Evolutionary conservation across 1,140 invertebrate species (phyloP).

Genomic region (Ylistrum balloti): DNA sequence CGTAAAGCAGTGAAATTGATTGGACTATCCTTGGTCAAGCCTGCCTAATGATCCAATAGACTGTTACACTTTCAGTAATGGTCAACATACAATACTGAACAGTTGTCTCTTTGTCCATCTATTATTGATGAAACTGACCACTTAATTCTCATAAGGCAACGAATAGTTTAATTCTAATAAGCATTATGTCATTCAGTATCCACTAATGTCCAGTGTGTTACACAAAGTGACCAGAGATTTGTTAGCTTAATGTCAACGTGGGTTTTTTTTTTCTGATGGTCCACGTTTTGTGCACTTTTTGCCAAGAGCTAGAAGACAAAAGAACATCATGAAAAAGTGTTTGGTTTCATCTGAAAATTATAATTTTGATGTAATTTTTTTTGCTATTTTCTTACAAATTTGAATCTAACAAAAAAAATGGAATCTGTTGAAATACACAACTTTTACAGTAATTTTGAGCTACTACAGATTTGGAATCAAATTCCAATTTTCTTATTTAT

Average conservation of each 20-base stretch:
- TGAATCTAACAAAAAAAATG: no score
- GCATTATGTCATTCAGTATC: neutral
- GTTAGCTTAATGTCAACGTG: neutral
- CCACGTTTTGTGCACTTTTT: no score
- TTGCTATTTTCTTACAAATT: no score
- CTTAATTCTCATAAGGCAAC: neutral
- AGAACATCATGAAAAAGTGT: no score
- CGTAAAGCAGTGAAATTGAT: neutral
- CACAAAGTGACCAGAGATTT: neutral
- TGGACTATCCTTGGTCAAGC: neutral
- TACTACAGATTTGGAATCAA: no score
- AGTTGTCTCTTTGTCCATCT: neutral
- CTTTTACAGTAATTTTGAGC: no score
- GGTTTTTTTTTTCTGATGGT: no score
- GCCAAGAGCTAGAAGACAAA: no score
- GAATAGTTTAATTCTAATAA: neutral
- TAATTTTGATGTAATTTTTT: no score
- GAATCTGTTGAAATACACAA: no score
- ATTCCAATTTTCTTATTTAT: no score
- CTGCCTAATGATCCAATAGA: neutral
- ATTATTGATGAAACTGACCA: constrained; percentile 1
- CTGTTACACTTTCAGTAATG: neutral
- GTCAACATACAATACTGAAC: neutral
- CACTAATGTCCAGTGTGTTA: neutral
- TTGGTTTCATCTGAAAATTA: no score